A percentile compares a stretch with the other conserved stretches of the same genome.
phyloP scores from a whole-genome alignment of 2,888 invertebrate genomes.

The Perdita meconis region DNA sequence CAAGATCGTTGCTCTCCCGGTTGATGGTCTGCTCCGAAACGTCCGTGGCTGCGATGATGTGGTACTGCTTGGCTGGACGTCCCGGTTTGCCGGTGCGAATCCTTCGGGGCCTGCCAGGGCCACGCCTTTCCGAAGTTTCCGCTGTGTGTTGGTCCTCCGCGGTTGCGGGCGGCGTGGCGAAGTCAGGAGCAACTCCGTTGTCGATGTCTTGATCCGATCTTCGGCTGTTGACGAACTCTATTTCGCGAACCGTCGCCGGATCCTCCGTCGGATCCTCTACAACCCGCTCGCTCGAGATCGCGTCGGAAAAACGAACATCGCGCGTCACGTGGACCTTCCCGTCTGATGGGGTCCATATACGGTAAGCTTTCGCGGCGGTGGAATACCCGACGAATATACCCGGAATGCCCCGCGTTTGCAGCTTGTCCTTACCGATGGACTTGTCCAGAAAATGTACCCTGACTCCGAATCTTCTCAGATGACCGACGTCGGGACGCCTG shows the following conservation, averaged over 20 bases:
- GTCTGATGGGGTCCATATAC: conserved; percentile 32
- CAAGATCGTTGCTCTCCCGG: background rate
- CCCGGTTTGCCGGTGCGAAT: background rate
- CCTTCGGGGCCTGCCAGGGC: background rate
- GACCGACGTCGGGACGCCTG: background rate
- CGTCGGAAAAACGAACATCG: conserved; percentile 41
- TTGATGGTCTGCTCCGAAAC: no score
- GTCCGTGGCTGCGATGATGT: background rate
- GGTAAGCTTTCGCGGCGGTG: conserved; percentile 29
- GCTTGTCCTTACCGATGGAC: conserved; percentile 19
- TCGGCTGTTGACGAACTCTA: no score
- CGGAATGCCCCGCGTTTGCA: conserved; percentile 13
- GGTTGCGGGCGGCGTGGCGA: no score
- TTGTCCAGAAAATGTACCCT: conserved; percentile 47
- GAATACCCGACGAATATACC: conserved; percentile 52
- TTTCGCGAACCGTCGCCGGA: no score
- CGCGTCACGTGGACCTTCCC: conserved; percentile 36
- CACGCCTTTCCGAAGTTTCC: no score
- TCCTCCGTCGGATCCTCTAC: no score
- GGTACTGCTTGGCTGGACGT: background rate
- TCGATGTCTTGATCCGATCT: no score
- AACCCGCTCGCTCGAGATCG: no score
- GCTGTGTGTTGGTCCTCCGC: no score
- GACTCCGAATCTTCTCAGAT: conserved; percentile 71
- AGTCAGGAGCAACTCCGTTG: no score